phyloP scores from a whole-genome alignment of 2,113 vertebrate species.

The Centropristis striata region DNA sequence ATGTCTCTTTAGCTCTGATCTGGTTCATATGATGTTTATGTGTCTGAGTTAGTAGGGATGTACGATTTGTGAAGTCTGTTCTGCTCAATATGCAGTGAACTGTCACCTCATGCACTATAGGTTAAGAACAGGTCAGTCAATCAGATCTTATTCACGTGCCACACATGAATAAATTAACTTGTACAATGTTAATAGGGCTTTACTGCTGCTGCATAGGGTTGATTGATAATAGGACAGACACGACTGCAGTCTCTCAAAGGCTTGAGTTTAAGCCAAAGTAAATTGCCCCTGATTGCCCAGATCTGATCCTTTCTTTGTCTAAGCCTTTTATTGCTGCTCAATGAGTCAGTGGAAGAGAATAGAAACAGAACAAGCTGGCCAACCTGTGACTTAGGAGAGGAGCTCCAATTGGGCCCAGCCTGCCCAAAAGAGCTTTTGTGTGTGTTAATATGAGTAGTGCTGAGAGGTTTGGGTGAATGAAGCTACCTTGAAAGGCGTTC shows the following conservation, averaged over 20 bases:
- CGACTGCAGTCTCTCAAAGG: background rate
- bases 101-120: background rate
- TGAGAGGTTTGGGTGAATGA: slow-evolving; percentile 47
- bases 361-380: slow-evolving; percentile 10
- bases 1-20: slow-evolving; percentile 7
- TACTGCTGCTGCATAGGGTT: slow-evolving; percentile 21
- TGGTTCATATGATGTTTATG: background rate
- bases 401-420: slow-evolving; percentile 24
- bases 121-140: slow-evolving; percentile 48
- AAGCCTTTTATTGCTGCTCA: slow-evolving; percentile 44
- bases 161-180: slow-evolving; percentile 30
- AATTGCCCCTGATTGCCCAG: slow-evolving; percentile 47
- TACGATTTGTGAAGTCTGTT: background rate
- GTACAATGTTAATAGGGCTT: slow-evolving; percentile 8
- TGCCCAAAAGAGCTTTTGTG: slow-evolving; percentile 54
- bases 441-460: slow-evolving; percentile 51
- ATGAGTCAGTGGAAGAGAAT: slow-evolving; percentile 32
- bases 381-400: slow-evolving; percentile 41
- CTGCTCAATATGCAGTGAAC: background rate
- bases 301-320: slow-evolving; percentile 38
- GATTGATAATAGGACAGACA: slow-evolving; percentile 28
- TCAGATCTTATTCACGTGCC: slow-evolving; percentile 8
- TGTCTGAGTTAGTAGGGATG: background rate
- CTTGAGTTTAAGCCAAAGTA: slow-evolving; percentile 44
- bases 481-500: slow-evolving; percentile 42